Base-by-base conservation (phyloP, 2,888 invertebrate species). In the Uropetala carovei region DNA sequence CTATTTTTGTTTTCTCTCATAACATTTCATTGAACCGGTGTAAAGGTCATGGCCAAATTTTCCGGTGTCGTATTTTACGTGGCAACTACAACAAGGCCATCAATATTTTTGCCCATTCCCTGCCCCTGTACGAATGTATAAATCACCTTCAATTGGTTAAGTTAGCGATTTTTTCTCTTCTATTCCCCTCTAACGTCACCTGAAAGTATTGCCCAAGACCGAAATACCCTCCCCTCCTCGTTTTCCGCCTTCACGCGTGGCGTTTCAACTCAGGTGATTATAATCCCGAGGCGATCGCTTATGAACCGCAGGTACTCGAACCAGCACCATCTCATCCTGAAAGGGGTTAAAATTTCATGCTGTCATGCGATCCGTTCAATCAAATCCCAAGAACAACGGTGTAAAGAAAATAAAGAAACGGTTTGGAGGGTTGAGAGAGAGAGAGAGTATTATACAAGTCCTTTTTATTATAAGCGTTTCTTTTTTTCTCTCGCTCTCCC, bases 301-400 rank as follows among this genome's bases (percentile, higher is more conserved):
- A 43, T 64, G 60, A 64, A 89, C 64, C 89, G 43, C 89, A 59
- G 89, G 60, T 89, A 68, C 64, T 68, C 56, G 64, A 64, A 27
- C 56, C 64, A 57, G 11, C 83, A 9, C 83, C 57, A 57, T 22
- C 30, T 59, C 30, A 30, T 18, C 57, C 59, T 64, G 18, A 89
- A 64, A 68, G 68, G 68, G 43, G 68, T 64, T 89, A 64, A 86
- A 89, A 89, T 89, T 89, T 89, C 89, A 89, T 89, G 89, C 89
- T 89, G 89, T 64, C 89, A 89, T 89, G 16, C 89, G 89, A 89
- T 89, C 60, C 89, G 89, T 64, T 89, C 89, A 89, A 89, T 89
- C 89, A 89, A 89, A 89, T 43, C 64, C 14, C 43, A 64, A 22
- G 22, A 43, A 89, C 64, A 68, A n/a, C 75, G 75, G 64, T 43